These are phyloP conservation scores for Agrotis exclamationis DNA, from an alignment of 2,888 invertebrate genomes.

Conservation along the genomic window DNA sequence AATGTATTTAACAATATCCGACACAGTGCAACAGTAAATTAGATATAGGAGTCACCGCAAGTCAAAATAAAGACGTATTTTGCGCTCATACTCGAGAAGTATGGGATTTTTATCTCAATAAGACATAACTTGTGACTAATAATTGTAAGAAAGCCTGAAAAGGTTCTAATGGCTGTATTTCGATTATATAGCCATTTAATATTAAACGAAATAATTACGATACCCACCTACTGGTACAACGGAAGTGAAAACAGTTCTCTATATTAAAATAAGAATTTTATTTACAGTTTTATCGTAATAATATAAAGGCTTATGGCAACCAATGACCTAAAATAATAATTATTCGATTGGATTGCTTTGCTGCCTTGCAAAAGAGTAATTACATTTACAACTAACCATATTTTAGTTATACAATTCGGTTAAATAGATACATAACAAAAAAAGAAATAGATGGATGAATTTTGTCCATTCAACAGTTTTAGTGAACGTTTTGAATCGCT, in stretches of 20 bases:
- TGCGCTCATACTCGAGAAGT: constrained; percentile 14
- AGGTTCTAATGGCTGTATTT: constrained; percentile 33
- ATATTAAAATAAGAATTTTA: constrained; percentile 42
- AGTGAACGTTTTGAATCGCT: constrained; percentile 34
- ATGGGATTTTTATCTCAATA: constrained; percentile 51
- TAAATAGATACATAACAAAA: neutral
- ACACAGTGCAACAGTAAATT: constrained; percentile 56
- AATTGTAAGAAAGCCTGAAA: constrained; percentile 36
- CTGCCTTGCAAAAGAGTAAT: neutral
- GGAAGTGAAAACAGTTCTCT: constrained; percentile 46
- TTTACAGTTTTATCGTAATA: constrained; percentile 22
- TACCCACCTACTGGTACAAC: constrained; percentile 76
- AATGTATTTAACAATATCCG: constrained; percentile 21
- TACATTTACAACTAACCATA: neutral
- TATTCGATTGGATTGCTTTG: constrained; percentile 3
- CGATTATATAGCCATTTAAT: constrained; percentile 38
- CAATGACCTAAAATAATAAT: constrained; percentile 16
- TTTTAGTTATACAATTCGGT: neutral
- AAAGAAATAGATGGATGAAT: neutral
- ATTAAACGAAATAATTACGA: constrained; percentile 46
- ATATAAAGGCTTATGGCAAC: neutral
- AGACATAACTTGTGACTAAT: constrained; percentile 56
- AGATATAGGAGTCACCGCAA: constrained; percentile 45
- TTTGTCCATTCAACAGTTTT: neutral
- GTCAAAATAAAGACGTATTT: constrained; percentile 30